Base-by-base conservation (phyloP, 1,140 invertebrate genomes). In the Drosophila elegans region DNA sequence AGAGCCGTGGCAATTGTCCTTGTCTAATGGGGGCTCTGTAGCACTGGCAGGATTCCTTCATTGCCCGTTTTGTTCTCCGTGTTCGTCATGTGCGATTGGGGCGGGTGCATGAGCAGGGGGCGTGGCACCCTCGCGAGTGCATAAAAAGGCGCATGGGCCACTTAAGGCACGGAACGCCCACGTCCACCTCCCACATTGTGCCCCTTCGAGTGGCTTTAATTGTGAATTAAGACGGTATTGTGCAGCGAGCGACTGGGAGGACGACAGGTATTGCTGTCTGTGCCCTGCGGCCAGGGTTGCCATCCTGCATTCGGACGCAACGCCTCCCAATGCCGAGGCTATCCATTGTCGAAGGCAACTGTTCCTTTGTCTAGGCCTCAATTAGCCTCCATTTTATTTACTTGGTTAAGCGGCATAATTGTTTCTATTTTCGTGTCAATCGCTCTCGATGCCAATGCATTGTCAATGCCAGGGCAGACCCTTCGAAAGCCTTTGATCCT, bases 151-250 rank as follows among this genome's bases (percentile, higher is more conserved):
- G 76, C 82, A 82, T 75, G 75, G 78, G 79, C 73, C 83, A 89
- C 82, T 82, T 80, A 80, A 80, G 71, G 69, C 72, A 53, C 49
- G 34, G 38, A 2, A 5, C 4, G 16, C 16, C 49, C 41, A 1
- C 13, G 2, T 52, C 59, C 16, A 16, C 12, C 52, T 9, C 5
- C 48, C 45, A 48, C 32, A 13, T 16, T 51, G 34, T 42, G 48
- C 66, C 38, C 61, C 56, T 71, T 90, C 73, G 80, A 91, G 90
- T 78, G 90, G 90, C 83, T 90, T 91, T 91, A 90, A 90, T 91
- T 91, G 90, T 91, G 86, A 90, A 88, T 91, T 91, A 91, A 91
- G 90, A 82, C 90, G 73, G 90, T 91, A 91, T 91, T 91, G 90
- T 91, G 85, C 64, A 42, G 45, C n/a, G 48, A 45, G 46, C 16